Base-by-base conservation (phyloP, 2,888 invertebrate genomes). In the Alloscopus bannaensis region DNA sequence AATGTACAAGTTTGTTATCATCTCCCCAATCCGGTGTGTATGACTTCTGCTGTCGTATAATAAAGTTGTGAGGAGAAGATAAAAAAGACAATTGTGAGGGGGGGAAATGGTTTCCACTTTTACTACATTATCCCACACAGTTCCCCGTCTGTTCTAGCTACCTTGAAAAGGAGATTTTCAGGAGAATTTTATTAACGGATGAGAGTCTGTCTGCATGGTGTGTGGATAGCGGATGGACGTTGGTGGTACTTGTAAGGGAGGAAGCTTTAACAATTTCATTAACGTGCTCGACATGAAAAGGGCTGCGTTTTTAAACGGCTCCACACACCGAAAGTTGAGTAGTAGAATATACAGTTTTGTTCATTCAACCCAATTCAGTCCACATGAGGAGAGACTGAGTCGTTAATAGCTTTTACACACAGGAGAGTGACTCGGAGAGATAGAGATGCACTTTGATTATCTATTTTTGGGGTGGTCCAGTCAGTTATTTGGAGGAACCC, bases 391-490 rank as follows among this genome's bases (percentile, higher is more conserved):
- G 20, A 29, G 13, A 40, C 29, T 40, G 40, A 36, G 20, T 60
- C 60, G 22, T 18, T 57, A 55, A 59, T 28, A 18, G 24, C 36
- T 40, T 60, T 60, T 60, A 29, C 29, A 11, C 13, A 29, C 6
- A 40, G 40, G 18, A 1, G 45, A 64, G 40, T 36, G 55, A 4
- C 24, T 55, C 62, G 57, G 65, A 55, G 80, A 81, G 75, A 82
- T 84, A 69, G 82, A 83, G 84, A 84, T 82, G 84, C 82, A 64
- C 70, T 40, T 66, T 82, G 82, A 83, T 83, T 82, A 82, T 79
- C 83, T 84, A 83, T 85, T 84, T 80, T 83, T 57, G 81, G 85
- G 85, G 85, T 85, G 85, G 85, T 85, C 85, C 83, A 83, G 82
- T 84, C 84, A 84, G 79, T 85, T 84, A 80, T 73, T 73, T 82